A percentile compares a stretch with the other conserved stretches of the same genome.
phyloP scores from a whole-genome alignment of 2,113 vertebrate genomes.

The Rissa tridactyla region DNA sequence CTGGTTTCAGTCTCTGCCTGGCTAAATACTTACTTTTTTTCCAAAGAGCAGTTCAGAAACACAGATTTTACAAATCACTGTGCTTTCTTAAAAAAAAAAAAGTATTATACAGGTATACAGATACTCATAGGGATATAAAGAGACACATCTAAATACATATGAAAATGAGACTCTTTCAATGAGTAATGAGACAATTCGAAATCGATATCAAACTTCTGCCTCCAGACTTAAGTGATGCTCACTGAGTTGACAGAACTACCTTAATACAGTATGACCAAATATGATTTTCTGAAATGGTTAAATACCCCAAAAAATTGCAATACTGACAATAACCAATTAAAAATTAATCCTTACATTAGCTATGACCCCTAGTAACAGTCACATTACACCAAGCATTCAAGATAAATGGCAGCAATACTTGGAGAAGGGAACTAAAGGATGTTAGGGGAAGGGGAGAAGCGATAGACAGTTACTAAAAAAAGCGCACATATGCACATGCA shows the following conservation, averaged over 20 bases:
- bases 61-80: background rate
- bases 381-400: background rate
- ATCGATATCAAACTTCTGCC: background rate
- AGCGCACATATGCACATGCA: background rate
- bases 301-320: background rate
- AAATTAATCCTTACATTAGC: background rate
- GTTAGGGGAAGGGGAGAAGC: background rate
- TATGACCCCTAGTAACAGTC: background rate
- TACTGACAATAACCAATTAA: background rate
- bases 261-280: accelerated
- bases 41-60: background rate
- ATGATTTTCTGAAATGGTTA: background rate
- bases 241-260: background rate
- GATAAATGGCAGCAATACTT: background rate
- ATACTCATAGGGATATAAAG: background rate
- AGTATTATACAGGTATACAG: background rate
- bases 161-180: background rate
- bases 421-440: background rate
- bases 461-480: background rate
- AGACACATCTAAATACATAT: background rate
- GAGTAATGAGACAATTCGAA: background rate
- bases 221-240: background rate
- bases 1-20: background rate
- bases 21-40: background rate
- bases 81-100: background rate